These are phyloP conservation scores for Tachysurus fulvidraco DNA, from an alignment of 2,113 vertebrate species.

Conservation along the genomic window DNA sequence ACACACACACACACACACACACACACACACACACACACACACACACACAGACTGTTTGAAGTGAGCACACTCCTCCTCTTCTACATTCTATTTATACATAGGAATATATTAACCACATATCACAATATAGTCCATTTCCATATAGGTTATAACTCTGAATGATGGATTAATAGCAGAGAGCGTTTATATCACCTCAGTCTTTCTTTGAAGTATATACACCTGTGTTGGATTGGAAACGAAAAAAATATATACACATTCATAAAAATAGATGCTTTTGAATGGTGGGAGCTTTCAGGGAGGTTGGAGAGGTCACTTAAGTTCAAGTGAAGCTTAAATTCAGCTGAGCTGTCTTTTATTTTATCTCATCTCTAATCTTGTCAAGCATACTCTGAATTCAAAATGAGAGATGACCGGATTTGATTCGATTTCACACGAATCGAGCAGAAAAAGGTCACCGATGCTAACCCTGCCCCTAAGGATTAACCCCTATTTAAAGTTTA, in stretches of 20 bases:
- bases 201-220: conserved; percentile 19
- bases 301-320: not conserved
- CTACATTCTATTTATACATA: conserved; percentile 12
- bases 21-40: conserved; percentile 15
- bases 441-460: not conserved
- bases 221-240: conserved; percentile 28
- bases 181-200: conserved; percentile 53
- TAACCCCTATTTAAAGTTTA: not conserved
- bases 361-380: not conserved
- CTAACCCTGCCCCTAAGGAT: not conserved
- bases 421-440: not conserved
- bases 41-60: conserved; percentile 56
- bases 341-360: not conserved
- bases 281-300: not conserved
- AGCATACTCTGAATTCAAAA: not conserved
- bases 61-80: conserved; percentile 45
- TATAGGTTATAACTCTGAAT: conserved; percentile 49
- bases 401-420: not conserved
- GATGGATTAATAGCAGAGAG: conserved; percentile 52
- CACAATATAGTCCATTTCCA: conserved; percentile 20
- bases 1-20: conserved; percentile 34
- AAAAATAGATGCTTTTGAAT: not conserved
- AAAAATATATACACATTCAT: not conserved
- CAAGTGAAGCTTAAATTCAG: not conserved
- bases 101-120: conserved; percentile 24